Percentiles rank a stretch among this genome's conserved stretches.
Evolutionary conservation across 2,888 invertebrate species (phyloP).

Genomic region (Anagyrus pseudococci): DNA sequence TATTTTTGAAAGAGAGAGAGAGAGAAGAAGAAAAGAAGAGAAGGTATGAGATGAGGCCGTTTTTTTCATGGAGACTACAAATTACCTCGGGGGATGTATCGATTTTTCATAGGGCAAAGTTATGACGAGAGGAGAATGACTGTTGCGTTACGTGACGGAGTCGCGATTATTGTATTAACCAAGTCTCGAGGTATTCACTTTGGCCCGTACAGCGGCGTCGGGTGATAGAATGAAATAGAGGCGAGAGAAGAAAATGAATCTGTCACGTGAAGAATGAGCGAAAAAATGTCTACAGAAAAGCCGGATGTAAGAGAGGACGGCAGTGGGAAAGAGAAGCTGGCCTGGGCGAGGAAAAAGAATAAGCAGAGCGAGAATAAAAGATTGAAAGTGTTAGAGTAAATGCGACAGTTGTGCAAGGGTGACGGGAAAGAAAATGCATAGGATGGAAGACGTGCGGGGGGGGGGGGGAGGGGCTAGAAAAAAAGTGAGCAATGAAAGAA

Average conservation of each 20-base stretch:
- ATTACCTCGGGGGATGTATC: no score
- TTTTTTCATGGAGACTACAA: no score
- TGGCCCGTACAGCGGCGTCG: not conserved
- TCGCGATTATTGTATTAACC: not conserved
- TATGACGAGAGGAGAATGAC: no score
- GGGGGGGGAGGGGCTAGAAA: constrained; percentile 32
- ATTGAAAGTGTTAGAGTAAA: constrained; percentile 14
- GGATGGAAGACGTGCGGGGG: constrained; percentile 6
- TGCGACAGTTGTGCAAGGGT: constrained; percentile 7
- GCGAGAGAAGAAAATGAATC: not conserved
- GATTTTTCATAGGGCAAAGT: no score
- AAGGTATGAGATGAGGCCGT: no score
- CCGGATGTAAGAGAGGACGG: not conserved
- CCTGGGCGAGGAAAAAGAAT: not conserved
- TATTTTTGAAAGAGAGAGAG: no score
- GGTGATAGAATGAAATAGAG: not conserved
- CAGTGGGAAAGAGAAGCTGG: not conserved
- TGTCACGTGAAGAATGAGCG: no score
- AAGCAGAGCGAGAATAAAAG: not conserved
- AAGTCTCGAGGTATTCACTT: not conserved
- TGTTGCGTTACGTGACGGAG: no score
- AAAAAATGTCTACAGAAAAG: not conserved
- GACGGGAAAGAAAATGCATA: constrained; percentile 13
- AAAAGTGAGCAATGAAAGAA: constrained; percentile 31
- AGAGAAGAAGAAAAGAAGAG: no score